Conservation (phyloP, 2,797 vertebrate species). For the Enteromius anoplus region DNA sequence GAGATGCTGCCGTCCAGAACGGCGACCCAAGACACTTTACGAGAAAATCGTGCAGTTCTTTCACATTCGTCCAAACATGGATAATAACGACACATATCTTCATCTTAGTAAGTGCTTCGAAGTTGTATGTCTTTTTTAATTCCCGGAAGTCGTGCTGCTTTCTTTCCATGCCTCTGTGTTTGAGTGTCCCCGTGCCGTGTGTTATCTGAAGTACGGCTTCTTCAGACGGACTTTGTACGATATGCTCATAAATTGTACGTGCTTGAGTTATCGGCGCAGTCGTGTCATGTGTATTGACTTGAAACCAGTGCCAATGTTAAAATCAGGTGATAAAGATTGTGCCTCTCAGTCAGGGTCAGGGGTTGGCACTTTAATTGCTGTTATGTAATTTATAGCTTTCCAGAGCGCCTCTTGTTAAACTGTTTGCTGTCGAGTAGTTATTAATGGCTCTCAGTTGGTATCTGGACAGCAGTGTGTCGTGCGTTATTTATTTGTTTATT, state of each 20-base stretch:
- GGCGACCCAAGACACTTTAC: conserved; percentile 66
- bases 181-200: conserved; percentile 17
- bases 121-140: conserved; percentile 43
- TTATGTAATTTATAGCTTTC: conserved; percentile 82
- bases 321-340: conserved; percentile 78
- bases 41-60: conserved; percentile 66
- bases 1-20: conserved; percentile 73
- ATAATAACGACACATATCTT: conserved; percentile 80
- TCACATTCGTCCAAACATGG: conserved; percentile 72
- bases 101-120: conserved; percentile 75
- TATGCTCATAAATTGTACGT: conserved; percentile 62
- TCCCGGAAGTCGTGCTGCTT: conserved; percentile 19
- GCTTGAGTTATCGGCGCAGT: conserved; percentile 55
- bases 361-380: conserved; percentile 85
- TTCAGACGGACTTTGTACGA: conserved; percentile 61
- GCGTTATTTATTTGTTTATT: conserved; percentile 22
- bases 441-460: conserved; percentile 49
- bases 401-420: conserved; percentile 61
- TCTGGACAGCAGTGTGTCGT: conserved; percentile 30
- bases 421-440: conserved; percentile 54
- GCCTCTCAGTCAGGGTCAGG: conserved; percentile 80
- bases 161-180: conserved; percentile 13
- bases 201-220: conserved; percentile 47
- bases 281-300: conserved; percentile 62
- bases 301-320: conserved; percentile 65